Evolutionary conservation across 2,888 invertebrate genomes (phyloP).

Genomic region (Chloroclystis v-ata): DNA sequence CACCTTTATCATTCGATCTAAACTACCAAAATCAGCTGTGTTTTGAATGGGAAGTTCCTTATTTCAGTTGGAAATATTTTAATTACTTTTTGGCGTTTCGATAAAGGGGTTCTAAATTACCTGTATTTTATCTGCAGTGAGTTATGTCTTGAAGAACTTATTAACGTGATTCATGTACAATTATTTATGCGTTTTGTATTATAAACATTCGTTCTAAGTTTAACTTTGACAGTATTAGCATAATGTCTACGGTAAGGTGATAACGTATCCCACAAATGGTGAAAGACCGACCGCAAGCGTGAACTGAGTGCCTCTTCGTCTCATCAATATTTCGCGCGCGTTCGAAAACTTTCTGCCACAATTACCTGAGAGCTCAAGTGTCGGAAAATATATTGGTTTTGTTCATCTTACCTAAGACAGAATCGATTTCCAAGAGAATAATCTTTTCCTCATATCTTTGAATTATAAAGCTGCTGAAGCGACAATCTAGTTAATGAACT

Average conservation of each 20-base stretch:
- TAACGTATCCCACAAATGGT: conserved; percentile 12
- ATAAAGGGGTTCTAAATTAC: conserved; percentile 1
- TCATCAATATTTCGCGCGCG: conserved; percentile 73
- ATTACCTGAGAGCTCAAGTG: conserved; percentile 78
- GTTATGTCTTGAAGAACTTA: neutral
- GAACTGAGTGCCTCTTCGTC: conserved; percentile 34
- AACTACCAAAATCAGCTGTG: conserved; percentile 40
- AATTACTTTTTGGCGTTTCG: conserved; percentile 13
- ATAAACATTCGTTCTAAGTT: neutral
- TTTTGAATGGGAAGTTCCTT: conserved; percentile 21
- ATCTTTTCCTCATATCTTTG: conserved; percentile 32
- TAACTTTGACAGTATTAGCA: neutral
- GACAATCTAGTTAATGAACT: neutral
- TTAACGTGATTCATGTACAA: neutral
- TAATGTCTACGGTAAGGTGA: conserved; percentile 9
- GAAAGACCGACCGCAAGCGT: conserved; percentile 31
- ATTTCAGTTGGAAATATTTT: conserved; percentile 16
- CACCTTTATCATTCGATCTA: conserved; percentile 46
- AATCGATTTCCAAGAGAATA: conserved; percentile 52
- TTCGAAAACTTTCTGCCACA: conserved; percentile 75
- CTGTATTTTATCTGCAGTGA: conserved; percentile 1
- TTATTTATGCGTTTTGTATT: neutral
- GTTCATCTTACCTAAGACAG: conserved; percentile 57
- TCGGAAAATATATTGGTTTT: conserved; percentile 76
- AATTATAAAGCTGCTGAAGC: conserved; percentile 3